These are phyloP conservation scores for Drosophila crucigera DNA, from an alignment of 2,888 invertebrate genomes.

Conservation along the genomic window DNA sequence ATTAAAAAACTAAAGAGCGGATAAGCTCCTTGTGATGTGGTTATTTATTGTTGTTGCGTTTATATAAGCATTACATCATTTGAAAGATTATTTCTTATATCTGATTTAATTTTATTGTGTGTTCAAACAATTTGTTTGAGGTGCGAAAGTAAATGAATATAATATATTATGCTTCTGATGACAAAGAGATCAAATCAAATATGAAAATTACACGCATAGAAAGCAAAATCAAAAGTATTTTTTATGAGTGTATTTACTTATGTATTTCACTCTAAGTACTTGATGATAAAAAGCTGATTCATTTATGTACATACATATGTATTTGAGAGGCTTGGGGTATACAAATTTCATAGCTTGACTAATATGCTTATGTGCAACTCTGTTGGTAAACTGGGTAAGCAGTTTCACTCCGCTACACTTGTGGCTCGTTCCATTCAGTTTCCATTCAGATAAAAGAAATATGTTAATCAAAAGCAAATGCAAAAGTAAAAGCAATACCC, in stretches of 20 bases:
- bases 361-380: constrained; percentile 28
- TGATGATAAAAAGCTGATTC: neutral
- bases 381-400: neutral
- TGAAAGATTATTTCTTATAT: neutral
- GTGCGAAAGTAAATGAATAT: neutral
- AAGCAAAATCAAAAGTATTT: neutral
- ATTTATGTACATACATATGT: neutral
- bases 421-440: constrained; percentile 1
- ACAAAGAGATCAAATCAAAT: neutral
- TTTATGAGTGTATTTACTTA: too few relatives aligned
- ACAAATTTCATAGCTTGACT: neutral
- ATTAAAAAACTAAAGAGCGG: neutral
- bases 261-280: too few relatives aligned
- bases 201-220: neutral
- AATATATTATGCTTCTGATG: neutral
- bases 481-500: constrained; percentile 31
- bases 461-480: constrained; percentile 56
- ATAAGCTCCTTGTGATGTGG: neutral
- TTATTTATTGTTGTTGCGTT: neutral
- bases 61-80: neutral
- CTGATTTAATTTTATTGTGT: neutral
- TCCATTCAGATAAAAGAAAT: constrained; percentile 57
- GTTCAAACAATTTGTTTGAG: neutral
- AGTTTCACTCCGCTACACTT: constrained; percentile 16
- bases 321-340: neutral